Conservation (phyloP, 1,140 invertebrate genomes). For the Drosophila equinoxialis region DNA sequence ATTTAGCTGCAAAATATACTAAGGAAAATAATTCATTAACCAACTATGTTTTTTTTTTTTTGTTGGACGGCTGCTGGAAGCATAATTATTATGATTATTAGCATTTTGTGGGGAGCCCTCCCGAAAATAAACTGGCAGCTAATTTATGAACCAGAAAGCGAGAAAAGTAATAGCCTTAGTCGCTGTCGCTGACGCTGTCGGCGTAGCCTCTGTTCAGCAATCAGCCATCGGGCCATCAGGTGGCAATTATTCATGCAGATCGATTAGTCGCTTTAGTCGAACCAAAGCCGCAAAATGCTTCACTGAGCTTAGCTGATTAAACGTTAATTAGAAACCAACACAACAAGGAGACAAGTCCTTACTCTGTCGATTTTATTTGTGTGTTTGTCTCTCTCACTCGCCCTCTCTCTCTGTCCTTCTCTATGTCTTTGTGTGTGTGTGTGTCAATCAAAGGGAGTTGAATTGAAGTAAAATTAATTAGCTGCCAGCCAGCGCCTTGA, state of each 20-base stretch:
- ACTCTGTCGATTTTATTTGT: not conserved
- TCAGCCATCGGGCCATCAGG: not conserved
- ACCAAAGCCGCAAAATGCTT: conserved; percentile 54
- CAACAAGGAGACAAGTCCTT: conserved; percentile 8
- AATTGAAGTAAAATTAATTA: conserved; percentile 65
- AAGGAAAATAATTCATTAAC: conserved; percentile 1
- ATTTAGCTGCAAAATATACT: not conserved
- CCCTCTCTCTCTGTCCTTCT: too few species aligned
- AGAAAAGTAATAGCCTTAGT: conserved; percentile 6
- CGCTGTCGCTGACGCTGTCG: too few species aligned
- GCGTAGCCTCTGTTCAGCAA: not conserved
- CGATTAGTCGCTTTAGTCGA: conserved; percentile 59
- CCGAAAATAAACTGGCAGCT: not conserved
- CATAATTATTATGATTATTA: conserved; percentile 14
- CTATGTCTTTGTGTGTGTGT: not conserved
- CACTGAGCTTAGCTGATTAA: conserved; percentile 64
- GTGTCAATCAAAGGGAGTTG: conserved; percentile 70
- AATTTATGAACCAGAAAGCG: conserved; percentile 12
- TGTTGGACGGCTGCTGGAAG: not conserved
- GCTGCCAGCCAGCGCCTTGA: conserved; percentile 25
- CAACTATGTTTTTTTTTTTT: not conserved
- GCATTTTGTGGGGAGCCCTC: not conserved
- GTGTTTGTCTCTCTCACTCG: too few species aligned
- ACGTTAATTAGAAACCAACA: conserved; percentile 57
- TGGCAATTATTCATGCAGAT: conserved; percentile 70